Percentiles rank a stretch among this genome's conserved stretches.
These are phyloP conservation scores for Promerops cafer DNA, from an alignment of 2,113 vertebrate species.

Conservation along the genomic window DNA sequence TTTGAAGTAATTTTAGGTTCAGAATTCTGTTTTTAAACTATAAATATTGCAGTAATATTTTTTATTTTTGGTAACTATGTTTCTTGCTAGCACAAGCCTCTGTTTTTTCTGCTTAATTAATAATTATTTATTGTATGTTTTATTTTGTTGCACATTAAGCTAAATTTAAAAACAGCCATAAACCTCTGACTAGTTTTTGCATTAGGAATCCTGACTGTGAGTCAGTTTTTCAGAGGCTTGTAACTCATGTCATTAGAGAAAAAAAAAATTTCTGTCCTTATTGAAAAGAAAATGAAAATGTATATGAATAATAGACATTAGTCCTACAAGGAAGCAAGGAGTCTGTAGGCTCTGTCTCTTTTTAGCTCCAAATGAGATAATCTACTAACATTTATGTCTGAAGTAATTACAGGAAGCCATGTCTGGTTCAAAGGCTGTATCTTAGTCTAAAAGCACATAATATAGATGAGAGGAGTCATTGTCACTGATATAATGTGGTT, in stretches of 20 bases:
- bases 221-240: not conserved
- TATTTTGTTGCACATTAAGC: not conserved
- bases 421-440: not conserved
- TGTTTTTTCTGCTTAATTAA: not conserved
- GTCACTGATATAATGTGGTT: not conserved
- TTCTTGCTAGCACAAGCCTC: not conserved
- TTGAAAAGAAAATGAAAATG: not conserved
- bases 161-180: not conserved
- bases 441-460: not conserved
- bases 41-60: not conserved
- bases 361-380: constrained; percentile 38
- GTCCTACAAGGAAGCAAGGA: not conserved
- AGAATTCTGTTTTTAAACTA: not conserved
- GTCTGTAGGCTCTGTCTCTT: not conserved
- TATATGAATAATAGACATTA: not conserved
- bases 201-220: not conserved
- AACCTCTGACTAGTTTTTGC: not conserved
- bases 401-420: not conserved
- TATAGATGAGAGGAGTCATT: not conserved
- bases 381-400: constrained; percentile 12
- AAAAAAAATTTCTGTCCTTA: not conserved
- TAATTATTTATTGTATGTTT: not conserved
- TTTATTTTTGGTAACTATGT: not conserved
- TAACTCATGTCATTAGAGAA: not conserved
- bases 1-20: not conserved